A percentile compares a stretch with the other conserved stretches of the same genome.
Evolutionary conservation across 1,140 invertebrate genomes (phyloP).

Genomic region (Pseudomyrmex sp.): DNA sequence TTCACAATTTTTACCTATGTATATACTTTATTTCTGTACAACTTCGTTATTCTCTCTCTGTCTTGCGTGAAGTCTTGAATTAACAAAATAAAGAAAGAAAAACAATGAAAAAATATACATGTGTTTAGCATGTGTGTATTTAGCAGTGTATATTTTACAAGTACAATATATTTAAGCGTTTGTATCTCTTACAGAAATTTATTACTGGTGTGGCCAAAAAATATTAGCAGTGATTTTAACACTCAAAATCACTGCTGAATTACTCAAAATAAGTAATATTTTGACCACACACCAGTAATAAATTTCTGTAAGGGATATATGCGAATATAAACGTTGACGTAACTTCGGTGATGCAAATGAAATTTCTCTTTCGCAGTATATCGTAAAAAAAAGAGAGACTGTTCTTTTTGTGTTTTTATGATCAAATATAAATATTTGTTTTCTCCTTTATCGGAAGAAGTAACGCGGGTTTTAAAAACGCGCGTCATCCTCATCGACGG

Average conservation of each 20-base stretch:
- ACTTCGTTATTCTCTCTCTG: neutral
- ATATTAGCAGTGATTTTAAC: no score
- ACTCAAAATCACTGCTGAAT: no score
- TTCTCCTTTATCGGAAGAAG: neutral
- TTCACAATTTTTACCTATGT: slow-evolving; percentile 14
- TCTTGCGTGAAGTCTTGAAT: neutral
- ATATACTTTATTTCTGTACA: slow-evolving; percentile 38
- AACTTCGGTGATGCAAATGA: neutral
- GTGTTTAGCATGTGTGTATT: neutral
- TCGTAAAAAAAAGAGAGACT: neutral
- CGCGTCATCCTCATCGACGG: slow-evolving; percentile 69
- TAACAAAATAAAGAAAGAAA: neutral
- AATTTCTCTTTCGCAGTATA: neutral
- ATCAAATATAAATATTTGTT: neutral
- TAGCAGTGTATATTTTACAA: slow-evolving; percentile 33
- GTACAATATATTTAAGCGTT: slow-evolving; percentile 10
- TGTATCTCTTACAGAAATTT: neutral
- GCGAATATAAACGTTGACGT: neutral
- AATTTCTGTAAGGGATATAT: neutral
- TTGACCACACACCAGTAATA: no score
- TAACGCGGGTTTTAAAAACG: slow-evolving; percentile 46
- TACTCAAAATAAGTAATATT: no score
- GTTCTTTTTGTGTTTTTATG: neutral
- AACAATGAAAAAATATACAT: neutral
- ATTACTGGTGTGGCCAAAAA: no score